A percentile compares a stretch with the other conserved stretches of the same genome.
Evolutionary conservation across 2,888 invertebrate genomes (phyloP).

Genomic region (Dicyrtoma fusca): DNA sequence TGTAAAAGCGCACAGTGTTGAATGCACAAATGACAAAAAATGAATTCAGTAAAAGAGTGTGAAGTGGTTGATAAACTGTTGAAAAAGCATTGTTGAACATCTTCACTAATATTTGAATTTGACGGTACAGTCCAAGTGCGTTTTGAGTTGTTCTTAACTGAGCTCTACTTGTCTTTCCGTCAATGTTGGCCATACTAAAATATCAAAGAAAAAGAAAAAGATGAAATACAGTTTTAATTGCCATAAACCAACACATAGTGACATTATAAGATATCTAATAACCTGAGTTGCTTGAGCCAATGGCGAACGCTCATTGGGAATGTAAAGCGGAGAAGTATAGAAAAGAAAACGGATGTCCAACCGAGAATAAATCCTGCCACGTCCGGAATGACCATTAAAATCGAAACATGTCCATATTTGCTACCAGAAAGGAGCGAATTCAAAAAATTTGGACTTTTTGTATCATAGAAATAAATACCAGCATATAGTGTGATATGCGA

Average conservation of each 20-base stretch:
- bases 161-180: neutral
- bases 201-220: too few species aligned
- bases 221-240: too few species aligned
- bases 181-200: neutral
- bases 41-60: neutral
- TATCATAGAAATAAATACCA: neutral
- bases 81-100: conserved; percentile 1
- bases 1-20: neutral
- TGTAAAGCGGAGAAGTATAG: neutral
- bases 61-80: neutral
- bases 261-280: neutral
- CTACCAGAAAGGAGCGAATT: neutral
- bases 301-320: neutral
- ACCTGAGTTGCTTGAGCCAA: conserved; percentile 4
- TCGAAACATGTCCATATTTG: neutral
- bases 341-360: conserved; percentile 5
- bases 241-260: neutral
- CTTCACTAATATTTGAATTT: neutral
- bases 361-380: neutral
- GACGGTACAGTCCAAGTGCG: neutral
- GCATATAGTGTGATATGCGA: too few species aligned
- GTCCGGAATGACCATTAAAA: neutral
- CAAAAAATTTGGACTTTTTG: conserved; percentile 10
- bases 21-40: neutral
- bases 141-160: neutral